Evolutionary conservation across 2,888 invertebrate species (phyloP).

Genomic region (Plagodis dolabraria): DNA sequence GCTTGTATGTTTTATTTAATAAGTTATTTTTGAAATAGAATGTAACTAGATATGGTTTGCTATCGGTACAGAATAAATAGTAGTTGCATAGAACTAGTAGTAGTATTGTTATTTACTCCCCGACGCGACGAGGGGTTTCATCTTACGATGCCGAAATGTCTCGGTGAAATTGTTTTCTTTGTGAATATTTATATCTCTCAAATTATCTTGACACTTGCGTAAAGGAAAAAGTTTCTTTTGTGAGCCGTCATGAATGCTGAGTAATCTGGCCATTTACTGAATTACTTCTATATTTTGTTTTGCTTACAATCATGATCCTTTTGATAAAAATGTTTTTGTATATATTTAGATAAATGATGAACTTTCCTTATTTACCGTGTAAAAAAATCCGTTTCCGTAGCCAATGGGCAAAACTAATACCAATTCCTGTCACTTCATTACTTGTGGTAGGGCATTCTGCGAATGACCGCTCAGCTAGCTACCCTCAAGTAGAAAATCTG

Average conservation of each 20-base stretch:
- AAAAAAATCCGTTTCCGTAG: too few relatives aligned
- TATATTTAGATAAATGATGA: too few relatives aligned
- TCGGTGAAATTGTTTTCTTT: constrained; percentile 19
- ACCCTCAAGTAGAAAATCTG: too few relatives aligned
- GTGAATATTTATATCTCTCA: constrained; percentile 24
- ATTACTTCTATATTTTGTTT: constrained; percentile 12
- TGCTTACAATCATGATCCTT: not conserved
- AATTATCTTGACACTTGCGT: constrained; percentile 17
- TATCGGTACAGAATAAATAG: constrained; percentile 7
- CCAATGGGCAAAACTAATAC: too few relatives aligned
- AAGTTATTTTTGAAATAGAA: too few relatives aligned
- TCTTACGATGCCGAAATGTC: constrained; percentile 13
- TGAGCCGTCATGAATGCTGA: constrained; percentile 14
- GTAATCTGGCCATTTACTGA: constrained; percentile 16
- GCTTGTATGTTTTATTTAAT: too few relatives aligned
- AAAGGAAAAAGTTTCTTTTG: constrained; percentile 17
- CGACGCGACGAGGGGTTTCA: constrained; percentile 9
- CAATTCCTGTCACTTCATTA: too few relatives aligned
- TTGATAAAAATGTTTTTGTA: too few relatives aligned
- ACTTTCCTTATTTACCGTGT: too few relatives aligned
- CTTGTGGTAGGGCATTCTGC: too few relatives aligned
- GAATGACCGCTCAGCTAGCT: too few relatives aligned
- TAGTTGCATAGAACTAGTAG: too few relatives aligned
- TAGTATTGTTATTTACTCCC: not conserved
- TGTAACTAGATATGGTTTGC: not conserved